Base-by-base conservation (phyloP, 2,113 vertebrate species). In the Microtus oregoni region DNA sequence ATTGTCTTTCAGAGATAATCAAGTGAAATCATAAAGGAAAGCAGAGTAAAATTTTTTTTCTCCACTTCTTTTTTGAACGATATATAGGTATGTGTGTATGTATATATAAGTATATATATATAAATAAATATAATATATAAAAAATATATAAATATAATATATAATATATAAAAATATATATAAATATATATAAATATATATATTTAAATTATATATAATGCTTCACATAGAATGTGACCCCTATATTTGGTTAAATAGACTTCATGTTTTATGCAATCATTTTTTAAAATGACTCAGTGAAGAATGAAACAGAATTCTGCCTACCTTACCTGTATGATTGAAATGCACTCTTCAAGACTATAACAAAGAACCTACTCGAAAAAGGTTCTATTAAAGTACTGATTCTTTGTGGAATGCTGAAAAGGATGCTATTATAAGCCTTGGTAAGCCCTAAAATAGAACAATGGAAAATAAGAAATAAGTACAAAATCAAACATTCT, bases 241-340 rank as follows among this genome's bases (percentile, higher is more conserved):
- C 88, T 20, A 38, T 87, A 81, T 86, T 94, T 95, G 92, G n/a
- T 85, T 94, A 93, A 89, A 86, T 73, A 85, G 91, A 94, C 12
- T 22, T 86, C 4, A 9, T 92, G 75, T 86, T 92, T 92, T 94
- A 47, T 93, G 38, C 92, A 86, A 4, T 89, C 26, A 17, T 70
- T 70, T 75, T 95, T 73, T 58, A 41, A 24, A 24, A 79, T 96
- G 85, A 96, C 72, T 97, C 88, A 97, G 81, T 88, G 77, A 94
- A 88, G 61, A 90, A 93, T 95, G 89, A 94, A 73, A 95, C 58
- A 90, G 79, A 95, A 89, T 92, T 94, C 96, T 96, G 87, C 92
- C 96, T 96, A 90, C 81, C 94, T 90, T 81, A 61, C 95, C 92
- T 91, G 95, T 68, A 70, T 93, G 94, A 96, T 91, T 96, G 92